phyloP scores from a whole-genome alignment of 1,140 invertebrate species.

The Sycophaga agraensis region DNA sequence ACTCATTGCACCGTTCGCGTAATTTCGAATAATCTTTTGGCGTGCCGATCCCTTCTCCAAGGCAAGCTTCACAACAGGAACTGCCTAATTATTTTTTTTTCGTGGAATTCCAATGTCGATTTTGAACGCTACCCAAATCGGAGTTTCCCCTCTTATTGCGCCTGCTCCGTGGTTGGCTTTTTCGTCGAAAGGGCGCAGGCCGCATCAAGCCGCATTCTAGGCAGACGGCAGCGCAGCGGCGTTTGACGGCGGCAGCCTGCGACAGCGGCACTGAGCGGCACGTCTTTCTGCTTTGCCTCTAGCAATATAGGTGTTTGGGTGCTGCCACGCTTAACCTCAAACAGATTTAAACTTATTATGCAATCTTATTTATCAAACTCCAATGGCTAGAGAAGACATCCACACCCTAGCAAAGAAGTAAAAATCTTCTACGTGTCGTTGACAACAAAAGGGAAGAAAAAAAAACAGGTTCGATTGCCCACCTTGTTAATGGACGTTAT shows the following conservation, averaged over 20 bases:
- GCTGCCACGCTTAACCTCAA: conserved; percentile 3
- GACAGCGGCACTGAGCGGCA: no score
- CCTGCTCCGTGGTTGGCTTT: conserved; percentile 12
- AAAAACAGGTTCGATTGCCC: no score
- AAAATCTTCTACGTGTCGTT: no score
- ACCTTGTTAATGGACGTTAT: no score
- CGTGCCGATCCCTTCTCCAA: no score
- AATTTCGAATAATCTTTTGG: conserved; percentile 2
- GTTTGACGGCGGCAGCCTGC: no score
- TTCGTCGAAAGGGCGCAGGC: background rate
- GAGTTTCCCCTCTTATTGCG: conserved; percentile 18
- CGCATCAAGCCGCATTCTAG: background rate
- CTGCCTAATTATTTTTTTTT: background rate
- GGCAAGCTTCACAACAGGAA: background rate
- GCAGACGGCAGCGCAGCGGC: background rate
- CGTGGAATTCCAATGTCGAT: conserved; percentile 1
- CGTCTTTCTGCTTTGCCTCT: no score
- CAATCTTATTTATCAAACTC: no score
- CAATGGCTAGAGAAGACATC: no score
- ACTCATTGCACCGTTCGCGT: background rate
- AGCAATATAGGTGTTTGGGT: no score
- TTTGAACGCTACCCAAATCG: conserved; percentile 22
- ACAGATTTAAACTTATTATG: conserved; percentile 21
- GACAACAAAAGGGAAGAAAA: no score
- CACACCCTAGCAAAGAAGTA: no score